Evolutionary conservation across 1,140 invertebrate species (phyloP).

Genomic region (Macrobrachium nipponense): DNA sequence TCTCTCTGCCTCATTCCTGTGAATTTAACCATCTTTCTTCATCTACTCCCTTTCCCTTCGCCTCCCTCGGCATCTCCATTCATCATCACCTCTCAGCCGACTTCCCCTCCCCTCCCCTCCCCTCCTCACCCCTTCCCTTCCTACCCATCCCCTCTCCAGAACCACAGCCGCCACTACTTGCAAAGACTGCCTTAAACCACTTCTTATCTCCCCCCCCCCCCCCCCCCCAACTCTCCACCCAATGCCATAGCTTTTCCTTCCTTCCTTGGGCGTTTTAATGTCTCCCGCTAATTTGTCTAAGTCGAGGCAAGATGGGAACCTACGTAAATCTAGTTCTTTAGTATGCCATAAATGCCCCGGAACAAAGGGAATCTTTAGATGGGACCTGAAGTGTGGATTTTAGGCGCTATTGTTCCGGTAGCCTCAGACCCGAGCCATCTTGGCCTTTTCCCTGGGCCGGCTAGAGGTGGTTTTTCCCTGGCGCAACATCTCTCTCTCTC

Average conservation of each 20-base stretch:
- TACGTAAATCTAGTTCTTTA: constrained; percentile 24
- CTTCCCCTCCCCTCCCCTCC: too few relatives aligned
- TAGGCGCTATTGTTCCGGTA: constrained; percentile 6
- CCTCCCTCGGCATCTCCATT: too few relatives aligned
- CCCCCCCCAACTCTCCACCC: neutral
- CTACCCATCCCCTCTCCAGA: too few relatives aligned
- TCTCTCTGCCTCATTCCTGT: too few relatives aligned
- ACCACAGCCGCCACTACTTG: too few relatives aligned
- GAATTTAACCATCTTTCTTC: too few relatives aligned
- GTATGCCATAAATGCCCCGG: constrained; percentile 16
- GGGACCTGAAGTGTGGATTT: neutral
- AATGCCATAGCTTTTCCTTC: neutral
- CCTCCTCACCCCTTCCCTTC: too few relatives aligned
- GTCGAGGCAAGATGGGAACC: constrained; percentile 12
- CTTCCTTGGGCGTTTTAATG: constrained; percentile 12
- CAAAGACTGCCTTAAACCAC: too few relatives aligned
- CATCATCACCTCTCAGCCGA: too few relatives aligned
- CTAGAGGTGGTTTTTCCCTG: neutral
- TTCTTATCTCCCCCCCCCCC: neutral
- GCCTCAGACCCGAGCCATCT: neutral
- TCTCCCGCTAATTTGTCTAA: constrained; percentile 6
- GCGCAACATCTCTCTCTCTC: neutral
- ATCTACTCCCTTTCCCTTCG: too few relatives aligned
- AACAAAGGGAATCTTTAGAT: constrained; percentile 6
- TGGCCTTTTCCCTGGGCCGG: neutral